Evolutionary conservation across 2,113 vertebrate species (phyloP).

Genomic region (Clarias magur): DNA sequence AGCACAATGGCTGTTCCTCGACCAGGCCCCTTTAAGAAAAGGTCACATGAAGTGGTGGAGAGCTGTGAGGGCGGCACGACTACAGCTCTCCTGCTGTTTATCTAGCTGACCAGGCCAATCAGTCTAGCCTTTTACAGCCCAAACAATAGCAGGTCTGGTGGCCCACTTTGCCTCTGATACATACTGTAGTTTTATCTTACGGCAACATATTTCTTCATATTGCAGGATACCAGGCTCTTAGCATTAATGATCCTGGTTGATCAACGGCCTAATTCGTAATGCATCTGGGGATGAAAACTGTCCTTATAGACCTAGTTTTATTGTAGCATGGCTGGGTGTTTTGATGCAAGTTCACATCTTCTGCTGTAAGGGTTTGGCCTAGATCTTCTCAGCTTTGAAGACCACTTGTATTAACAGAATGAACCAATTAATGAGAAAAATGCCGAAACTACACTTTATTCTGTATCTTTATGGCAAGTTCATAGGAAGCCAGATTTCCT

Average conservation of each 20-base stretch:
- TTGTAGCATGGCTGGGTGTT: not conserved
- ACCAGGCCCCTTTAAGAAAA: constrained; percentile 38
- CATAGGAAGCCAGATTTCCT: not conserved
- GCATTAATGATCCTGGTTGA: not conserved
- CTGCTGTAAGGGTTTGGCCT: not conserved
- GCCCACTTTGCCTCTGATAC: not conserved
- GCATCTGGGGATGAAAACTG: not conserved
- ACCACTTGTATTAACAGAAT: not conserved
- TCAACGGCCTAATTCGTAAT: constrained; percentile 1
- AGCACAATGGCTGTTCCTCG: constrained; percentile 14
- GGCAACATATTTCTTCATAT: not conserved
- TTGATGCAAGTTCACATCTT: not conserved
- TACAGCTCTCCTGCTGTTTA: constrained; percentile 15
- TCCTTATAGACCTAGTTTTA: constrained; percentile 1
- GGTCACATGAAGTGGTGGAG: constrained; percentile 22
- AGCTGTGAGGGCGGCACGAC: constrained; percentile 23
- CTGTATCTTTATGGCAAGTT: not conserved
- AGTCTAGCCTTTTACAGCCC: constrained; percentile 27
- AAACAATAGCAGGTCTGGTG: constrained; percentile 18
- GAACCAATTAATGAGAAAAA: not conserved
- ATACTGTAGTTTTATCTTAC: not conserved
- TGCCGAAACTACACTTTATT: not conserved
- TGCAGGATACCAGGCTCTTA: not conserved
- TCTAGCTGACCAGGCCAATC: constrained; percentile 34
- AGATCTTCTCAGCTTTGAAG: not conserved